phyloP scores from a whole-genome alignment of 2,888 invertebrate genomes.

The Lacanobia wlatinum region DNA sequence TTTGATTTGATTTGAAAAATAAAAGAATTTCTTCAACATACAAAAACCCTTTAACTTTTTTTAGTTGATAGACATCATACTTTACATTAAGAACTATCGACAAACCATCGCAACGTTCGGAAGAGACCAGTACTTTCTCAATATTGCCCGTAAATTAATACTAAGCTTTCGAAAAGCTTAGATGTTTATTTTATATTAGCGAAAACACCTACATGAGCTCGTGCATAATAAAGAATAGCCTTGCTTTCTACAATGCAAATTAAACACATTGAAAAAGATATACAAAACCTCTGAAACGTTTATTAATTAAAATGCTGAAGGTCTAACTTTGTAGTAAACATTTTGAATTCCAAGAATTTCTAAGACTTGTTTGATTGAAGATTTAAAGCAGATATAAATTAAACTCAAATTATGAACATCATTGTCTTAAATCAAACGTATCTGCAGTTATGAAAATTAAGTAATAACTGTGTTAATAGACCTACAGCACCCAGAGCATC shows the following conservation, averaged over 20 bases:
- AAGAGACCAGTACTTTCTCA: background rate
- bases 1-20: too few relatives aligned
- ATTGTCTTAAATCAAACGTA: background rate
- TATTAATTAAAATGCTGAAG: conserved; percentile 47
- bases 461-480: conserved; percentile 11
- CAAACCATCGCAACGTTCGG: background rate
- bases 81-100: background rate
- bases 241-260: conserved; percentile 66
- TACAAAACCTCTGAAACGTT: conserved; percentile 45
- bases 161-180: background rate
- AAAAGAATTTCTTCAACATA: background rate
- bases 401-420: background rate
- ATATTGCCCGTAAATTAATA: background rate
- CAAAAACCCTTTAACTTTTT: background rate
- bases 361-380: too few relatives aligned
- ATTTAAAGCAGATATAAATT: too few relatives aligned
- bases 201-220: conserved; percentile 22
- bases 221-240: conserved; percentile 43
- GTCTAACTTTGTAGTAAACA: conserved; percentile 32
- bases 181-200: conserved; percentile 6
- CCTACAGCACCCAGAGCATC: conserved; percentile 8
- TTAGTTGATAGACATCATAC: background rate
- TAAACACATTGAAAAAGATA: conserved; percentile 50
- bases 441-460: conserved; percentile 16
- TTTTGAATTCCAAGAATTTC: conserved; percentile 37